These are phyloP conservation scores for Pholis gunnellus DNA, from an alignment of 2,113 vertebrate species.

Conservation along the genomic window DNA sequence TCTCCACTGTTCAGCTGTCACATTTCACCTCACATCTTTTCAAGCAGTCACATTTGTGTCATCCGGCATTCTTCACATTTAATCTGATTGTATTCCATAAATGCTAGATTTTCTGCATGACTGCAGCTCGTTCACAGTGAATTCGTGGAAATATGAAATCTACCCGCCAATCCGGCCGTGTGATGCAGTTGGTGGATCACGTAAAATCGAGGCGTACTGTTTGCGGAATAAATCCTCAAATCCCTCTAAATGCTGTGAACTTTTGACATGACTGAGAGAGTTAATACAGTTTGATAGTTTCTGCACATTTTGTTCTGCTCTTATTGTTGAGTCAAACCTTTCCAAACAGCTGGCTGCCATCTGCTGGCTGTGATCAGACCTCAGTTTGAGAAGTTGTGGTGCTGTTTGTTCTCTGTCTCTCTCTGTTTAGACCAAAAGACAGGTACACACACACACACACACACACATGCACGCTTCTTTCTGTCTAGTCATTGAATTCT, in stretches of 20 bases:
- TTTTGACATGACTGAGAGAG: not conserved
- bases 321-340: not conserved
- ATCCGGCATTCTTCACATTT: conserved; percentile 34
- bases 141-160: not conserved
- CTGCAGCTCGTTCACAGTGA: not conserved
- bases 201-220: not conserved
- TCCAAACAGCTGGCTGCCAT: conserved; percentile 45
- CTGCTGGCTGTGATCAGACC: conserved; percentile 53
- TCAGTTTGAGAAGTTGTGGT: not conserved
- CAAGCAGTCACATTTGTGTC: conserved; percentile 28
- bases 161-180: not conserved
- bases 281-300: not conserved
- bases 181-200: not conserved
- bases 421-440: not conserved
- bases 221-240: not conserved
- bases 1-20: not conserved
- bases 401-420: not conserved
- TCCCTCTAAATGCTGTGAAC: not conserved
- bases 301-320: conserved; percentile 33
- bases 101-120: conserved; percentile 40
- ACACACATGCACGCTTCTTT: not conserved
- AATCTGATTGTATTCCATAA: conserved; percentile 30
- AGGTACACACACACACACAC: not conserved
- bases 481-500: not conserved
- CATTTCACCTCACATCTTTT: conserved; percentile 2